Evolutionary conservation across 2,113 vertebrate genomes (phyloP).

Genomic region (Caranx ignobilis): DNA sequence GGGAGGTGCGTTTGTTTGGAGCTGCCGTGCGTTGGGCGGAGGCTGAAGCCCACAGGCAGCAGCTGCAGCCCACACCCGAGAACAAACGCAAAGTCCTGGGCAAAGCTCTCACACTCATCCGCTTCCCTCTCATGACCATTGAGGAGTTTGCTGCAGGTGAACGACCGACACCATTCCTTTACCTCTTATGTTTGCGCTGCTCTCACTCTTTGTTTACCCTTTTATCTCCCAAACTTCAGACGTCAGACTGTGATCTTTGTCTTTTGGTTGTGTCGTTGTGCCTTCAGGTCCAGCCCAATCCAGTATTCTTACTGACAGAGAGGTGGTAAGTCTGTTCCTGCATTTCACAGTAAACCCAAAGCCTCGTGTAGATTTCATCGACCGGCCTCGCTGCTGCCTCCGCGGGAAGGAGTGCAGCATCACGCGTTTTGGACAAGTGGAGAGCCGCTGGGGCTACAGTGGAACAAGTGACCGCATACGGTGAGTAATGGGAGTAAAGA

Average conservation of each 20-base stretch:
- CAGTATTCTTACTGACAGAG: constrained; percentile 93
- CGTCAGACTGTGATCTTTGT: background rate
- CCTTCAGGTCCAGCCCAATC: constrained; percentile 94
- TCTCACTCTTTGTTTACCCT: background rate
- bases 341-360: constrained; percentile 98
- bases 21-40: constrained; percentile 96
- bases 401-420: constrained; percentile 97
- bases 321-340: constrained; percentile 97
- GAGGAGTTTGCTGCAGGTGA: constrained; percentile 98
- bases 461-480: constrained; percentile 97
- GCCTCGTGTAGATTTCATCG: constrained; percentile 95
- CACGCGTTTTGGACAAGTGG: constrained; percentile 96
- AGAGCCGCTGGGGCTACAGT: constrained; percentile 99
- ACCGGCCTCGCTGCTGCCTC: constrained; percentile 95
- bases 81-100: constrained; percentile 94
- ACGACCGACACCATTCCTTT: background rate
- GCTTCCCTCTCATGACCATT: constrained; percentile 98
- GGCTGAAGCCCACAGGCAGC: constrained; percentile 94
- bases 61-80: constrained; percentile 92
- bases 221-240: background rate
- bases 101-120: constrained; percentile 94
- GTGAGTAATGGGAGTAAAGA: constrained; percentile 79
- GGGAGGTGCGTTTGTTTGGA: constrained; percentile 93
- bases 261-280: background rate
- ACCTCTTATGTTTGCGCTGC: background rate